phyloP scores from a whole-genome alignment of 2,888 invertebrate genomes.

The Chironomus tentans region DNA sequence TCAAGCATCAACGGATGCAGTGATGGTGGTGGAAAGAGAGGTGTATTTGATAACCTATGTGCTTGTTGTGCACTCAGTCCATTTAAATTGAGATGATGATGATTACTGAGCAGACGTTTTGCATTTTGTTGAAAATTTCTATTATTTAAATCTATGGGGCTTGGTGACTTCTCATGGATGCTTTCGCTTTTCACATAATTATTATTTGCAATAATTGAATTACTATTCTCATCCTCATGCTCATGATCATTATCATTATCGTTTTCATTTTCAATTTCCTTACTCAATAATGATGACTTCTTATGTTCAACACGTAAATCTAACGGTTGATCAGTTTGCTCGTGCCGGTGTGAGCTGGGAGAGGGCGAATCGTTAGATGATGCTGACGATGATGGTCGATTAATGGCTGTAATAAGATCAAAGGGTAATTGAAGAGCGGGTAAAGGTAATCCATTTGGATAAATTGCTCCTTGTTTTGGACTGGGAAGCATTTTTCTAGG shows the following conservation, averaged over 20 bases:
- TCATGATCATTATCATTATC: conserved; percentile 40
- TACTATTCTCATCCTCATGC: conserved; percentile 74
- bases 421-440: conserved; percentile 53
- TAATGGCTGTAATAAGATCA: conserved; percentile 48
- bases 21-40: conserved; percentile 48
- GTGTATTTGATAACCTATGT: conserved; percentile 19
- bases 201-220: conserved; percentile 51
- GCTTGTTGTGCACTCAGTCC: conserved; percentile 17
- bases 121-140: neutral
- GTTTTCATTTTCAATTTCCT: conserved; percentile 40
- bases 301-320: conserved; percentile 82
- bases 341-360: conserved; percentile 37
- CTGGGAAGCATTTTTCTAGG: conserved; percentile 77
- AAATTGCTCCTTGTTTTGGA: conserved; percentile 66
- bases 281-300: conserved; percentile 45
- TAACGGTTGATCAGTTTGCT: conserved; percentile 68
- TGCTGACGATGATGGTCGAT: conserved; percentile 35
- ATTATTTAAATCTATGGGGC: conserved; percentile 40
- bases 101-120: conserved; percentile 23
- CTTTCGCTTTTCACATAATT: conserved; percentile 28
- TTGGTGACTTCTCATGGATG: conserved; percentile 43
- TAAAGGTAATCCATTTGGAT: conserved; percentile 52
- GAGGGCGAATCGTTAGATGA: conserved; percentile 34
- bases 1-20: conserved; percentile 64
- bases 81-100: conserved; percentile 16